phyloP scores from a whole-genome alignment of 2,797 vertebrate genomes.

The Cyprinella venusta region DNA sequence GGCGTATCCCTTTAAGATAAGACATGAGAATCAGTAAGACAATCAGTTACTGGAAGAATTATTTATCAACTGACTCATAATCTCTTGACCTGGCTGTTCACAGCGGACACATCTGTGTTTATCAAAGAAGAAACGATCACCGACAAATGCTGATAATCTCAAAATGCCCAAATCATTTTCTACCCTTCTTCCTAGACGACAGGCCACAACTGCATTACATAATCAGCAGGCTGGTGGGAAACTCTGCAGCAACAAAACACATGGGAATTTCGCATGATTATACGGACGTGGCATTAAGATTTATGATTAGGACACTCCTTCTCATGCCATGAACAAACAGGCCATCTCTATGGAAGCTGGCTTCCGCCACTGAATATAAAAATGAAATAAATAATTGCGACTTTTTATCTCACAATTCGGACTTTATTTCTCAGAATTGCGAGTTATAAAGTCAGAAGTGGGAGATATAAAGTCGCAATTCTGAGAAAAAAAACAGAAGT shows the following conservation, averaged over 20 bases:
- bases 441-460: no score
- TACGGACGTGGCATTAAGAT: not conserved
- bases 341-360: no score
- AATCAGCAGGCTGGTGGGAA: not conserved
- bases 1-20: no score
- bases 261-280: constrained; percentile 4
- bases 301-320: not conserved
- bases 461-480: no score
- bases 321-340: no score
- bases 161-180: not conserved
- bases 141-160: not conserved
- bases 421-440: no score
- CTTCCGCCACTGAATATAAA: no score
- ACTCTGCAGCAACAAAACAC: not conserved
- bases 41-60: no score
- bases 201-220: not conserved
- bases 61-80: not conserved
- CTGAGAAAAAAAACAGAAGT: no score
- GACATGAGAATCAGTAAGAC: no score
- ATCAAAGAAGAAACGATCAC: not conserved
- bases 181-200: not conserved
- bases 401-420: no score
- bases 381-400: no score
- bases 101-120: not conserved
- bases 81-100: not conserved